Base-by-base conservation (phyloP, 2,113 vertebrate genomes). In the Herpetotheres cachinnans region DNA sequence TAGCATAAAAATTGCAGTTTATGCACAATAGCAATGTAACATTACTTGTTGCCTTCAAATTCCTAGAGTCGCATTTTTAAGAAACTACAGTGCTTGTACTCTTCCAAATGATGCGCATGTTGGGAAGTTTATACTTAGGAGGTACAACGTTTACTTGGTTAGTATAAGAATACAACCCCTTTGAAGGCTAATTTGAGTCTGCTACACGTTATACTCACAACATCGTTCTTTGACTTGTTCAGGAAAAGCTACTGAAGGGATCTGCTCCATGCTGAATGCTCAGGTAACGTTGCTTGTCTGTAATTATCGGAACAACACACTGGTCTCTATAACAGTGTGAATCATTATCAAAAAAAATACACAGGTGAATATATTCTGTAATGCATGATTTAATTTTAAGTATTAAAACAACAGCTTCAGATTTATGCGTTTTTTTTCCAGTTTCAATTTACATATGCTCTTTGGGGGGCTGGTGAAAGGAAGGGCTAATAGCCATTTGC, bases 71-170 rank as follows among this genome's bases (percentile, higher is more conserved):
- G 12, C 17, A 8, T 36, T 82, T 90, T 80, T 15, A 1, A 26
- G n/a, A 46, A 86, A 49, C 8, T 56, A 18, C 5, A 17, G 5
- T 5, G 0, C 25, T 62, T 38, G 4, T n/a, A 24, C 69, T 77
- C n/a, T 58, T 73, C 13, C 36, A 70, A 77, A 40, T 32, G 17
- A 50, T 17, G 2, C 3, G 0, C 7, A 5, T 6, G 9, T 66
- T 73, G 71, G 17, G 21, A 71, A 61, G 4, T 20, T 19, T 67
- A 30, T 62, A 72, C 27, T 73, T 50, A 16, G 34, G 36, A 72
- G 17, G 19, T 46, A 22, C 12, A 63, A 4, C 15, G 20, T 46
- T 88, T 80, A n/a, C 25, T 62, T 69, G n/a, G 20, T 30, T 79
- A n/a, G 5, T 42, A 15, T 42, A 25, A 20, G 61, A 76, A 80